Conservation (phyloP, 2,888 invertebrate genomes). For the Drosophila algonquin region DNA sequence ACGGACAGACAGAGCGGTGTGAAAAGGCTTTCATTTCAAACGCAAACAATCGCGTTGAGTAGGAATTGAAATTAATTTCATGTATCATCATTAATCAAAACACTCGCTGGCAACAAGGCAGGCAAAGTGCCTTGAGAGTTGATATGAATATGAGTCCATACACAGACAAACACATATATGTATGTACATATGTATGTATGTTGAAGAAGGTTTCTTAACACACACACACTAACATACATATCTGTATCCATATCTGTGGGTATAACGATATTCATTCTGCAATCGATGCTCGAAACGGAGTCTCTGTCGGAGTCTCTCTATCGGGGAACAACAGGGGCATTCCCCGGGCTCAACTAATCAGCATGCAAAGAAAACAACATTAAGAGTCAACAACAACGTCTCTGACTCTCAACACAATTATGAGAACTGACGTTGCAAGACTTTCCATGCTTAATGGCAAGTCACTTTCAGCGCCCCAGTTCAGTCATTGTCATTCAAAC, state of each 20-base stretch:
- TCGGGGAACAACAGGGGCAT: slow-evolving; percentile 52
- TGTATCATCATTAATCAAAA: slow-evolving; percentile 84
- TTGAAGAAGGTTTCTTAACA: not conserved
- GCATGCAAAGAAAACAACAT: slow-evolving; percentile 80
- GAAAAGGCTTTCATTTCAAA: slow-evolving; percentile 79
- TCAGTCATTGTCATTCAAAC: slow-evolving; percentile 66
- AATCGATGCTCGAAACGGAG: slow-evolving; percentile 43
- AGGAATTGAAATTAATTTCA: slow-evolving; percentile 83
- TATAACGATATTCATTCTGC: slow-evolving; percentile 77
- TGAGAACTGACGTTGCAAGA: slow-evolving; percentile 79
- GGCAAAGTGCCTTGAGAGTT: slow-evolving; percentile 52
- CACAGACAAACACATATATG: not conserved
- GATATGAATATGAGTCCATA: slow-evolving; percentile 34
- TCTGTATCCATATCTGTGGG: slow-evolving; percentile 12
- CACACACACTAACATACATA: not conserved
- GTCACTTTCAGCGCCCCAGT: slow-evolving; percentile 79
- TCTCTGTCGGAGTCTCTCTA: not conserved
- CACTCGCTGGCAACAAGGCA: slow-evolving; percentile 69
- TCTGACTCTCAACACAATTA: slow-evolving; percentile 78
- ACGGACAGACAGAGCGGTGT: slow-evolving; percentile 52
- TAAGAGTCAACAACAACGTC: slow-evolving; percentile 75
- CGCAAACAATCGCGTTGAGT: slow-evolving; percentile 75
- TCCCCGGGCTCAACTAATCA: slow-evolving; percentile 76
- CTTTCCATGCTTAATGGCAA: slow-evolving; percentile 77
- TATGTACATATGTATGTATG: slow-evolving; percentile 35